Evolutionary conservation across 2,113 vertebrate species (phyloP).

Genomic region (Psittacula cyanocephala): DNA sequence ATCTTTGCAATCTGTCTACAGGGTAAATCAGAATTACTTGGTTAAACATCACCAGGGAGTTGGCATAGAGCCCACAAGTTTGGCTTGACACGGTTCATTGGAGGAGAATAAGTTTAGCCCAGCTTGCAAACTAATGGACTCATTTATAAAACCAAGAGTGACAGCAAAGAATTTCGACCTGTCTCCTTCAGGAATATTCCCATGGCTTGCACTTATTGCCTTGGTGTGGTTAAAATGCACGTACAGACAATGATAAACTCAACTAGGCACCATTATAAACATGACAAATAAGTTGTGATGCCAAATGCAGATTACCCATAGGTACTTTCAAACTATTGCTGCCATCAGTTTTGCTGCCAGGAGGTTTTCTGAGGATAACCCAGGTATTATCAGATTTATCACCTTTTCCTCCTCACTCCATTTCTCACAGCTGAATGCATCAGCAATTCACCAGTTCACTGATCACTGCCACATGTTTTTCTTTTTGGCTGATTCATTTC

Average conservation of each 20-base stretch:
- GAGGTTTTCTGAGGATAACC: background rate
- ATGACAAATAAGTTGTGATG: background rate
- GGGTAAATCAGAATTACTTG: background rate
- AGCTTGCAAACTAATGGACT: background rate
- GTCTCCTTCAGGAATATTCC: background rate
- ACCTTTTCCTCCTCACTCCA: background rate
- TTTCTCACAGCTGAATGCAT: background rate
- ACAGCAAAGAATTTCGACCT: background rate
- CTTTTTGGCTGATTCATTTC: background rate
- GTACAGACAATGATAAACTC: background rate
- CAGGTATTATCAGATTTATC: background rate
- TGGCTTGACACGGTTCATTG: background rate
- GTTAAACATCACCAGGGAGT: background rate
- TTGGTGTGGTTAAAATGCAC: background rate
- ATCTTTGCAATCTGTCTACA: background rate
- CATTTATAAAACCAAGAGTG: background rate
- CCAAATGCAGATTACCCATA: background rate
- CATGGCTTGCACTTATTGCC: background rate
- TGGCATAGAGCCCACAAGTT: fast-evolving
- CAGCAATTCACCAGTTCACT: background rate
- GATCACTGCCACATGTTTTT: background rate
- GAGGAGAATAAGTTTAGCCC: background rate
- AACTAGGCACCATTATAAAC: background rate
- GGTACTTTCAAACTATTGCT: background rate
- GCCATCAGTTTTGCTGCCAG: background rate